A percentile compares a stretch with the other conserved stretches of the same genome.
phyloP scores from a whole-genome alignment of 2,888 invertebrate species.

The Deilephila elpenor region DNA sequence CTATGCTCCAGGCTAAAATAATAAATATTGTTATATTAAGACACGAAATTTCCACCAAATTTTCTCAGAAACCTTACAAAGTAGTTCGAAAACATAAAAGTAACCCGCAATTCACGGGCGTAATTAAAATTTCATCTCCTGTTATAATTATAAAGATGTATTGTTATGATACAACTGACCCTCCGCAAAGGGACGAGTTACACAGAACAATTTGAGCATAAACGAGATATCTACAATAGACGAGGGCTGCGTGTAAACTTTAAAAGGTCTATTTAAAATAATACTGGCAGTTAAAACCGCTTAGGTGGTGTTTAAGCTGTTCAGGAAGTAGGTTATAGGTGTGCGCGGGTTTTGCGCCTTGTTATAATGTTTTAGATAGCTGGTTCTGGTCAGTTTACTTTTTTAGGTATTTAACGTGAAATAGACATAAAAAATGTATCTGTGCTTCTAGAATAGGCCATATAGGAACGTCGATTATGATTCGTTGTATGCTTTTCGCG shows the following conservation, averaged over 20 bases:
- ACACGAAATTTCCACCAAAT: too few species aligned
- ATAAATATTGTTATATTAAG: too few species aligned
- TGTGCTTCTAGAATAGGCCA: too few species aligned
- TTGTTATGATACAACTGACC: slow-evolving; percentile 9
- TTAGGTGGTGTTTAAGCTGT: slow-evolving; percentile 41
- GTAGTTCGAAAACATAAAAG: neutral
- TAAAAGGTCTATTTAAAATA: slow-evolving; percentile 23
- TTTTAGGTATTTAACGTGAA: too few species aligned
- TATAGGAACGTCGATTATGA: too few species aligned
- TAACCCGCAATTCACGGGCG: neutral
- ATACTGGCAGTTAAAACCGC: slow-evolving; percentile 19
- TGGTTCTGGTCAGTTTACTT: too few species aligned
- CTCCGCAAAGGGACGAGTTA: neutral
- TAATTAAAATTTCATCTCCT: slow-evolving; percentile 7
- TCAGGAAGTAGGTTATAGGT: slow-evolving; percentile 30
- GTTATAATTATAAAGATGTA: slow-evolving; percentile 10
- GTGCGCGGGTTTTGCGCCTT: too few species aligned
- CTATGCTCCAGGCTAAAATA: neutral
- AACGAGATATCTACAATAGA: slow-evolving; percentile 3
- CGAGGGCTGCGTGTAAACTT: slow-evolving; percentile 3
- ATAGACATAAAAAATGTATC: too few species aligned
- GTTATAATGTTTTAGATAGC: too few species aligned
- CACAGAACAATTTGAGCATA: neutral
- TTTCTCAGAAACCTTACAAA: too few species aligned
- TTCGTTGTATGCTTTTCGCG: too few species aligned